Percentiles rank a stretch among this genome's conserved stretches.
phyloP scores from a whole-genome alignment of 1,140 invertebrate genomes.

The Venturia canescens region DNA sequence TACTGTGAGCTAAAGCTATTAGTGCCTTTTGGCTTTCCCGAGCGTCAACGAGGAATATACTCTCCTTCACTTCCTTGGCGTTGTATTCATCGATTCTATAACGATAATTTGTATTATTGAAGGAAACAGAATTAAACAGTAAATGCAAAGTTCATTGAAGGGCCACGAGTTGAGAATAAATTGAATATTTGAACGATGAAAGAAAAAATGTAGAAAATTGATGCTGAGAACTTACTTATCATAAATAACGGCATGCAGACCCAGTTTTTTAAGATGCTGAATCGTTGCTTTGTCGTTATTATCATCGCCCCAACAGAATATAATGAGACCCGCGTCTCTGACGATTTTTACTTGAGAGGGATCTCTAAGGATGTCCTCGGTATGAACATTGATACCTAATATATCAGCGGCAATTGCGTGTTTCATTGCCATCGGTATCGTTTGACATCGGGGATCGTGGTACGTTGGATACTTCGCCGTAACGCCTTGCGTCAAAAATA shows the following conservation, averaged over 20 bases:
- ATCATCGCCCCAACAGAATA: slow-evolving; percentile 98
- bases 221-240: slow-evolving; percentile 82
- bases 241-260: slow-evolving; percentile 95
- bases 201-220: not conserved
- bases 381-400: slow-evolving; percentile 93
- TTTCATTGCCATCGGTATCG: slow-evolving; percentile 88
- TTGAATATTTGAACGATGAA: too few species aligned
- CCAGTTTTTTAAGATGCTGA: slow-evolving; percentile 89
- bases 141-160: not conserved
- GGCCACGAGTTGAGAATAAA: too few species aligned
- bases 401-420: slow-evolving; percentile 89
- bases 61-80: slow-evolving; percentile 89
- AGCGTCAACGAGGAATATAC: slow-evolving; percentile 88
- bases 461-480: slow-evolving; percentile 89
- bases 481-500: slow-evolving; percentile 93
- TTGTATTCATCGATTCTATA: slow-evolving; percentile 86
- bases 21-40: slow-evolving; percentile 84
- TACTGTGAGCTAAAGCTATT: slow-evolving; percentile 76
- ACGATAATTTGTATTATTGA: slow-evolving; percentile 22
- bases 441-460: slow-evolving; percentile 88
- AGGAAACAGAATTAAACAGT: not conserved
- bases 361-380: slow-evolving; percentile 93
- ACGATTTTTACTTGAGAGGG: slow-evolving; percentile 87
- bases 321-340: slow-evolving; percentile 86
- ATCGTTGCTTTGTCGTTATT: slow-evolving; percentile 94